These are phyloP conservation scores for Taenaris catops DNA, from an alignment of 2,888 invertebrate genomes.

Conservation along the genomic window DNA sequence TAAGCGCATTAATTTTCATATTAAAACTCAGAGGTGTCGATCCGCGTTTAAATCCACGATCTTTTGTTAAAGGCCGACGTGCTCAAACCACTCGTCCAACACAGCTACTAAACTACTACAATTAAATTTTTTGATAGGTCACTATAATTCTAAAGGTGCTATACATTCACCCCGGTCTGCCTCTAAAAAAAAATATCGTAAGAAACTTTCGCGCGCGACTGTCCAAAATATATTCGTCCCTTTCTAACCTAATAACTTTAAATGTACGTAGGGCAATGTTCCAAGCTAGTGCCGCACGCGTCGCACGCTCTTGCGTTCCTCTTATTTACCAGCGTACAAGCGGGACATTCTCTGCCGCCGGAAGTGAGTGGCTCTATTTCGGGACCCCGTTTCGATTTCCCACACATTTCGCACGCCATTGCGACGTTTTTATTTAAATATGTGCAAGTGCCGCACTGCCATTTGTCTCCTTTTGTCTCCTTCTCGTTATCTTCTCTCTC, in stretches of 20 bases:
- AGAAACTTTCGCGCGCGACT: neutral
- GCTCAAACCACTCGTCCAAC: no score
- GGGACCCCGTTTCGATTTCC: constrained; percentile 81
- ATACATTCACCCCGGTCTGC: no score
- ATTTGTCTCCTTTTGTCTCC: constrained; percentile 49
- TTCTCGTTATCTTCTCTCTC: constrained; percentile 24
- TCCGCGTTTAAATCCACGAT: no score
- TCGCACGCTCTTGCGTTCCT: constrained; percentile 82
- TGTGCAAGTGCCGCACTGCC: constrained; percentile 87
- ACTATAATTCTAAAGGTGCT: no score
- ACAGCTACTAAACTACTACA: no score
- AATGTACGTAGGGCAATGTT: constrained; percentile 89
- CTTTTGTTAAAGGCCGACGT: no score
- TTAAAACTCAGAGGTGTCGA: no score
- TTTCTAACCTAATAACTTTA: constrained; percentile 33
- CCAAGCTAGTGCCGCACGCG: constrained; percentile 83
- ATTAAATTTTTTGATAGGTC: no score
- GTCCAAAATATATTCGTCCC: constrained; percentile 4
- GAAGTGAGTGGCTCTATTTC: constrained; percentile 83
- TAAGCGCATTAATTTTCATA: no score
- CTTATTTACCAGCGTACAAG: constrained; percentile 87
- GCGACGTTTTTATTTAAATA: constrained; percentile 77
- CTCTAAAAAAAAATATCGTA: no score
- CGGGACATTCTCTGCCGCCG: constrained; percentile 86
- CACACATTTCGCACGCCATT: constrained; percentile 88